These are phyloP conservation scores for Sylvia borin DNA, from an alignment of 2,797 vertebrate species.

Conservation along the genomic window DNA sequence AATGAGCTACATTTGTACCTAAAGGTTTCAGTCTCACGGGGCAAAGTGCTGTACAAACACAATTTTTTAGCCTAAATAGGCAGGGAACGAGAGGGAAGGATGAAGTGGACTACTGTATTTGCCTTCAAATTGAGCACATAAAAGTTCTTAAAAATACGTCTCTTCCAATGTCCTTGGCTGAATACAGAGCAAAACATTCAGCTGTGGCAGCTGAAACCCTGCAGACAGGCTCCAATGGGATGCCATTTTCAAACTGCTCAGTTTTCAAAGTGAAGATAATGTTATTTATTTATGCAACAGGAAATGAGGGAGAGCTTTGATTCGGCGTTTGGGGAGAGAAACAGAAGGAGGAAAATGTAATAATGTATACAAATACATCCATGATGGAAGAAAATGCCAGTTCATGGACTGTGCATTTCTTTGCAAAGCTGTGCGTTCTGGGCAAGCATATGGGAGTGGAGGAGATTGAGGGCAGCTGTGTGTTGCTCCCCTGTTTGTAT, in stretches of 20 bases:
- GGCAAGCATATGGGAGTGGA: background rate
- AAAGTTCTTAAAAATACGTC: background rate
- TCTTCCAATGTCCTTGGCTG: background rate
- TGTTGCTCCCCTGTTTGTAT: background rate
- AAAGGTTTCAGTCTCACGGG: constrained; percentile 28
- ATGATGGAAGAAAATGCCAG: background rate
- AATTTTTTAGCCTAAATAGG: constrained; percentile 34
- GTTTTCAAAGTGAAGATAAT: background rate
- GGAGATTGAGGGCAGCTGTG: background rate
- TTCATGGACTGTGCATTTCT: background rate
- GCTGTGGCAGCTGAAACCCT: background rate
- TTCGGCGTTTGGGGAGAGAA: background rate
- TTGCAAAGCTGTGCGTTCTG: background rate
- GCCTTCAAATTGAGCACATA: background rate
- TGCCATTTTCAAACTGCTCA: background rate
- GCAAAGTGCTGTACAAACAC: constrained; percentile 14
- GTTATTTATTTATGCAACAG: background rate
- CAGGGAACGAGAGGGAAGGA: background rate
- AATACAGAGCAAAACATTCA: background rate
- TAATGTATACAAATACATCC: background rate
- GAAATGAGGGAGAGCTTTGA: background rate
- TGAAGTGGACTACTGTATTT: background rate
- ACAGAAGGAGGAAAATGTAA: background rate
- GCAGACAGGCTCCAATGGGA: background rate
- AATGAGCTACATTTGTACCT: constrained; percentile 53